Evolutionary conservation across 2,797 vertebrate genomes (phyloP), one percentile per base, ranked within the genome.

Genomic region (Phyllotis vaccarum): DNA sequence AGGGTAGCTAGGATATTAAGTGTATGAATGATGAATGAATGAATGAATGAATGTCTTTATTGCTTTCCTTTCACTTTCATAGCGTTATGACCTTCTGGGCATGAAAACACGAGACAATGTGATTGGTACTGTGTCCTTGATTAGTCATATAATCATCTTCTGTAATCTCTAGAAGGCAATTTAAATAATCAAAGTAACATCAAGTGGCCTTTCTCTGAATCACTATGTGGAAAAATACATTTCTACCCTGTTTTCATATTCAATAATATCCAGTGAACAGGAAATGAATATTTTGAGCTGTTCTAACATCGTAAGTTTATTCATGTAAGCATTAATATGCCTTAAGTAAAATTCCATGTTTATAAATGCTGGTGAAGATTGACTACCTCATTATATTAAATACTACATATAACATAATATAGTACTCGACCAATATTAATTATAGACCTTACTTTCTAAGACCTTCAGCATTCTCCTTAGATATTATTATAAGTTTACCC

Each of bases 311-410:
- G 78, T 27, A 34, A 89, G 7, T 66, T 34, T 85, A 43, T 29
- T 86, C n/a, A 13, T 76, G 29, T 49, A 95, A 54, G 9, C 37
- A 21, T 86, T 37, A 60, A 0, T 86, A 8, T 68, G 24, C 40
- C 52, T 4, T 80, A 80, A 85, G 27, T 81, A 86, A 54, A 66
- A 66, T 29, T 46, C 12, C 22, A 49, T 31, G 4, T 82, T 91
- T 86, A 75, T 34, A 80, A 74, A 22, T 80, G 62, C 24, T 86
- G 80, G 54, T 24, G 29, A 82, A 83, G n/a, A 49, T 87, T 72
- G 89, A 91, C 80, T 75, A 62, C 86, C 66, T 22, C 43, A 49
- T 60, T 49, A 6, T 19, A n/a, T 89, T 64, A 78, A 86, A 78
- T 3, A 74, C 22, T 43, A n/a, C 17, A 34, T 6, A 58, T 0